Percentiles rank a stretch among this genome's conserved stretches.
Conservation (phyloP, 1,140 invertebrate species). For the Elymnias hypermnestra region DNA sequence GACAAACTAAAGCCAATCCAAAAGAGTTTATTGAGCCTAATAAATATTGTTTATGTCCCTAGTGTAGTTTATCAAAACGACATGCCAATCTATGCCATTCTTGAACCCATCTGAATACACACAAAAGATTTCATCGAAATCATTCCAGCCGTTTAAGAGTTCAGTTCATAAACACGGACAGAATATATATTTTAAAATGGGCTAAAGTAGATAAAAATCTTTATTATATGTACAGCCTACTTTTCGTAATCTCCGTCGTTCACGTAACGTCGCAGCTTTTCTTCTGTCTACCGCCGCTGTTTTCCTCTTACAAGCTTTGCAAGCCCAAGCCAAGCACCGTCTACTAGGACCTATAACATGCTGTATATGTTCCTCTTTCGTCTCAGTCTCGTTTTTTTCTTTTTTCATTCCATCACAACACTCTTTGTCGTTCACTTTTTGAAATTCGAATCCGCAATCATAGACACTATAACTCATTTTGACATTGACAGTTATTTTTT, state of each 20-base stretch:
- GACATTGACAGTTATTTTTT: slow-evolving; percentile 25
- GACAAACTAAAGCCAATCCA: too few species aligned
- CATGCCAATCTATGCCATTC: too few species aligned
- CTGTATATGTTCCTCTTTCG: slow-evolving; percentile 51
- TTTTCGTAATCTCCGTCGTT: slow-evolving; percentile 93
- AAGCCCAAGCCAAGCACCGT: slow-evolving; percentile 94
- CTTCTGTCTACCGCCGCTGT: slow-evolving; percentile 94
- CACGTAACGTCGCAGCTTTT: slow-evolving; percentile 96
- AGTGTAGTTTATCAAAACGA: too few species aligned
- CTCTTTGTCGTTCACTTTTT: slow-evolving; percentile 30
- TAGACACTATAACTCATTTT: slow-evolving; percentile 53
- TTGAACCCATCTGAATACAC: too few species aligned
- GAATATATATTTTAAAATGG: too few species aligned
- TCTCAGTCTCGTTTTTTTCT: slow-evolving; percentile 31
- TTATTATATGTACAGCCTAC: too few species aligned
- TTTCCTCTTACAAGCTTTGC: slow-evolving; percentile 97
- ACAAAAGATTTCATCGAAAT: too few species aligned
- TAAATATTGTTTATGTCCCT: too few species aligned
- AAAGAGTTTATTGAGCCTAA: too few species aligned
- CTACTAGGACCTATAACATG: slow-evolving; percentile 77
- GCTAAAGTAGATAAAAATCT: too few species aligned
- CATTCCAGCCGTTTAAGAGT: too few species aligned
- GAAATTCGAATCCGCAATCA: slow-evolving; percentile 40
- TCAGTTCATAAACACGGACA: too few species aligned
- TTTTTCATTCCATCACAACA: slow-evolving; percentile 55